Evolutionary conservation across 2,888 invertebrate species (phyloP).

Genomic region (Schizaphis graminum): DNA sequence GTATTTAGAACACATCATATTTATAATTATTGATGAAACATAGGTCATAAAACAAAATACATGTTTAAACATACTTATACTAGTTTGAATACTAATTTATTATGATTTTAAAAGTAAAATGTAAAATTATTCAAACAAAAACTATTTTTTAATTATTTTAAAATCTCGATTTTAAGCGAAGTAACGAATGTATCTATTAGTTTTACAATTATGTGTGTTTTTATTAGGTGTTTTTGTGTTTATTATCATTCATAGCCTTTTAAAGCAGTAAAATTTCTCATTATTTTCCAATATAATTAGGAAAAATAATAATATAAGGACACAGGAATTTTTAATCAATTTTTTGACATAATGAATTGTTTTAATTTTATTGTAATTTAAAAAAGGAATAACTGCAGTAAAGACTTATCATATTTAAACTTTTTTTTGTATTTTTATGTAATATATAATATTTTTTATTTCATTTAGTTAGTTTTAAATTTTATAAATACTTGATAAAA

Average conservation of each 20-base stretch:
- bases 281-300: neutral
- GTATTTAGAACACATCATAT: neutral
- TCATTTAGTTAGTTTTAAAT: too few relatives aligned
- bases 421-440: too few relatives aligned
- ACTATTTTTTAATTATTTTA: neutral
- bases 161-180: neutral
- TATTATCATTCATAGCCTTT: neutral
- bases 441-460: too few relatives aligned
- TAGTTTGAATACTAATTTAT: neutral
- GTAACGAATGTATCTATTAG: neutral
- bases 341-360: neutral
- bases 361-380: too few relatives aligned
- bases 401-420: too few relatives aligned
- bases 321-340: neutral
- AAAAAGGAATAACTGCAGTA: too few relatives aligned
- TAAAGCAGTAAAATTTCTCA: neutral
- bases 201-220: neutral
- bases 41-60: neutral
- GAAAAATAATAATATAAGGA: neutral
- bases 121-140: too few relatives aligned
- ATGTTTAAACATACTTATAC: neutral
- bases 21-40: neutral
- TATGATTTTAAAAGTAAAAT: neutral
- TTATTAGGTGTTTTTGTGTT: neutral
- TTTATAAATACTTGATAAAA: too few relatives aligned